phyloP scores from a whole-genome alignment of 35 echinoderm and acorn worm species.

The Stichopus chloronotus region DNA sequence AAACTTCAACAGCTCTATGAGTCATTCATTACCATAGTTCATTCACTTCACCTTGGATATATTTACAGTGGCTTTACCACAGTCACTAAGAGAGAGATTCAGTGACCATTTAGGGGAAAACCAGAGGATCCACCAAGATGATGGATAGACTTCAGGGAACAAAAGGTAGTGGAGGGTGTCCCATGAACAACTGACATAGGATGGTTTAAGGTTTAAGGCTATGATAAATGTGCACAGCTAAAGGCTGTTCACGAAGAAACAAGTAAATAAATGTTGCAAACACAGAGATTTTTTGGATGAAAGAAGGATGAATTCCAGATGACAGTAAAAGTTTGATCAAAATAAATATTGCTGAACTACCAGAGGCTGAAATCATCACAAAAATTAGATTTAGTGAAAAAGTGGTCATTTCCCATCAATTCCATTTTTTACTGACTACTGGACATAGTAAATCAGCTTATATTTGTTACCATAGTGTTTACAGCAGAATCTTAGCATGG shows the following conservation, averaged over 20 bases:
- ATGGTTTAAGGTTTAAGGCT: background rate
- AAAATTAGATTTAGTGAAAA: too few species aligned
- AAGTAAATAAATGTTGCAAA: background rate
- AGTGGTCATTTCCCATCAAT: too few species aligned
- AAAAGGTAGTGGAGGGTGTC: background rate
- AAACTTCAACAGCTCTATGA: background rate
- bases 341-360: too few species aligned
- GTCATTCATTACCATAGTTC: constrained; percentile 52
- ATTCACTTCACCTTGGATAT: background rate
- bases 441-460: too few species aligned
- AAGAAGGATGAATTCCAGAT: background rate
- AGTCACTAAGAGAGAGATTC: background rate
- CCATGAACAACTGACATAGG: background rate
- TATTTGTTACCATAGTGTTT: too few species aligned
- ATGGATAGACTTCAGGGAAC: background rate
- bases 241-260: background rate
- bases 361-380: too few species aligned
- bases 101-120: constrained; percentile 42
- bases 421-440: too few species aligned
- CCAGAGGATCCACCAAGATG: background rate
- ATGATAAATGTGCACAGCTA: background rate
- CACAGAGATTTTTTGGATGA: background rate
- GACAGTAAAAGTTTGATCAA: background rate
- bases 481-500: too few species aligned
- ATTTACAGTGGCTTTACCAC: background rate